These are phyloP conservation scores for cattle (Bos taurus) DNA, from an alignment of 2,113 vertebrate species.

Conservation along the genomic window ARS-UCD2.0 NC_037328.1:140880501-140881000, in stretches of 20 bases:
- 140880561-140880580: background rate
- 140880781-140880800: background rate
- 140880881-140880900: background rate
- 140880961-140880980: background rate
- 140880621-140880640: background rate
- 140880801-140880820: background rate
- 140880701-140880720: background rate
- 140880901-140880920: background rate
- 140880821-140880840: background rate
- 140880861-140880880: background rate
- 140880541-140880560: background rate
- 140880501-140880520: background rate
- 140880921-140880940: background rate
- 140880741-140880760: background rate
- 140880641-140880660: background rate
- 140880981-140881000: background rate
- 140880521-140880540: background rate
- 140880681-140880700: background rate
- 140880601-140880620: background rate
- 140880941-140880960: background rate
- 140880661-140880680: background rate
- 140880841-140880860: background rate
- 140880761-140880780: background rate
- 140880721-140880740: background rate
- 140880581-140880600: background rate